Base-by-base conservation (phyloP, 1,140 invertebrate genomes). In the Formica selysi region DNA sequence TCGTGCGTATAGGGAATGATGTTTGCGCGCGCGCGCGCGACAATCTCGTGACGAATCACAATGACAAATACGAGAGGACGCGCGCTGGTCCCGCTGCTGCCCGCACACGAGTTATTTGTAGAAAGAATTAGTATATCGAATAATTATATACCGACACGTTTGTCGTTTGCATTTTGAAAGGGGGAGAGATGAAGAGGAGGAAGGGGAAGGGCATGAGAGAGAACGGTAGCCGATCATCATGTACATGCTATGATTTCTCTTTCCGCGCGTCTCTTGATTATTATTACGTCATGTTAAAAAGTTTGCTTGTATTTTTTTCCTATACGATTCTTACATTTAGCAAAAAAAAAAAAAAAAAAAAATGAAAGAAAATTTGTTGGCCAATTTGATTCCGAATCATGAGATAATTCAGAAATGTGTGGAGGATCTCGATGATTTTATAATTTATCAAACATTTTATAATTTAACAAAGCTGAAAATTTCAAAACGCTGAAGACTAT, bases 1-100 rank as follows among this genome's bases (percentile, higher is more conserved):
- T 51, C 76, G 57, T 65, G 57, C 57, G 59, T 76, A 51, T 51
- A 57, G 22, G 6, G 36, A 88, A 86, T 65, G 70, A 76, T 36
- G 41, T 78, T 84, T 70, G 59, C 57, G 48, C 51, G 36, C 68
- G 68, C 64, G 51, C 57, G 48, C 51, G 36, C 62, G 70, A 80
- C 70, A 59, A 85, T 90, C 78, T 87, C 89, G 38, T 62, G 57
- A 71, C 79, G 86, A 80, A 80, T 78, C 76, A 78, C 54, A 76
- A 86, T 85, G 88, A 87, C 88, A 90, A 90, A 85, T 76, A 76
- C 64, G 68, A 54, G 68, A 73, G 61, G 61, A 87, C 74, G 68
- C 85, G 61, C 32, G 32, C 3, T 32, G 32, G 32, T 32, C 32
- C 0, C 51, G 67, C 83, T 85, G 67, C 48, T 64, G 38, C 76